Evolutionary conservation across 2,888 invertebrate species (phyloP).

Genomic region (Lissocephala sabroskyi): DNA sequence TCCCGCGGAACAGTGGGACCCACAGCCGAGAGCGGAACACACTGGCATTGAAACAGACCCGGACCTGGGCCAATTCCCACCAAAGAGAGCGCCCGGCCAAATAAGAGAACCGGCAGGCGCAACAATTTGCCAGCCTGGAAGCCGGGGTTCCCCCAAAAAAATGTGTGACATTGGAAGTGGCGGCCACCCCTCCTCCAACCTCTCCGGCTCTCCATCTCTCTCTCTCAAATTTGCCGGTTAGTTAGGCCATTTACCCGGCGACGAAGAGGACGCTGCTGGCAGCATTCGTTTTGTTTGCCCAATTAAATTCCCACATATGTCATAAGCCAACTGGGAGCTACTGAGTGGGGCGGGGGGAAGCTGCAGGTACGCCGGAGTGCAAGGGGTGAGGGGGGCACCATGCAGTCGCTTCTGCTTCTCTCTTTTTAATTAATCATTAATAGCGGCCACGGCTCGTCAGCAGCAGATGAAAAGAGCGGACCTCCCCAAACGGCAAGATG

Average conservation of each 20-base stretch:
- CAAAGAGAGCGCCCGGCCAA: constrained; percentile 27
- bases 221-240: background rate
- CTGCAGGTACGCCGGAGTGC: background rate
- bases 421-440: constrained; percentile 60
- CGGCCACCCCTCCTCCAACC: constrained; percentile 7
- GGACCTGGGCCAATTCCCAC: constrained; percentile 36
- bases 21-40: background rate
- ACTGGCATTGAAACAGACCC: constrained; percentile 13
- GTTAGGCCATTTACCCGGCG: constrained; percentile 3
- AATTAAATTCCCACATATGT: constrained; percentile 61
- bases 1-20: background rate
- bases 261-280: constrained; percentile 20
- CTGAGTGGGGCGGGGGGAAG: background rate
- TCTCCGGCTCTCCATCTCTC: background rate
- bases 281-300: constrained; percentile 45
- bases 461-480: constrained; percentile 18
- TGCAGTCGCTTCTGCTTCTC: background rate
- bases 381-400: background rate
- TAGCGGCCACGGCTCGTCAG: constrained; percentile 45
- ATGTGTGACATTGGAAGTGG: constrained; percentile 54
- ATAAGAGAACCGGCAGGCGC: constrained; percentile 37
- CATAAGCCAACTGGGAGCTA: constrained; percentile 26
- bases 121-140: constrained; percentile 38
- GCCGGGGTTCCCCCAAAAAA: constrained; percentile 20
- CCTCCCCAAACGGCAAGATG: constrained; percentile 9